Percentiles rank a stretch among this genome's conserved stretches.
Conservation (phyloP, 2,888 invertebrate genomes). For the Cryptocephalus primarius region DNA sequence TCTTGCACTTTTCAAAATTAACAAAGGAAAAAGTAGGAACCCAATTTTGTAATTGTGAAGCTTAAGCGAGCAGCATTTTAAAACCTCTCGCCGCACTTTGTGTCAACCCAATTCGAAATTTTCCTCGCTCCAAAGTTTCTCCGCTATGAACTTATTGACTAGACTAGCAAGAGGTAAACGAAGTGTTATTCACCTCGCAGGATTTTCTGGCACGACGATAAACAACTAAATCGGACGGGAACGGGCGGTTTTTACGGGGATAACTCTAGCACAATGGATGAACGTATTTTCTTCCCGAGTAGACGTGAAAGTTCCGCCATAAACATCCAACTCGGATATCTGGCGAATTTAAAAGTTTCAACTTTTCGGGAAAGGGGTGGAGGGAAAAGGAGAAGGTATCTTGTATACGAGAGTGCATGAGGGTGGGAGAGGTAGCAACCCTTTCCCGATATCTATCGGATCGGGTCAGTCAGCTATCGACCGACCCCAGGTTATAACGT, state of each 20-base stretch:
- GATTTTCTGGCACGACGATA: neutral
- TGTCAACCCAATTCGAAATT: too few relatives aligned
- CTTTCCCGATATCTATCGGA: conserved; percentile 23
- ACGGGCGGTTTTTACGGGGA: neutral
- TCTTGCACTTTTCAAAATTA: too few relatives aligned
- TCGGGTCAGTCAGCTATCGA: conserved; percentile 34
- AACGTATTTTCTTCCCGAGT: neutral
- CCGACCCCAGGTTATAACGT: conserved; percentile 10
- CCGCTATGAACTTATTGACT: too few relatives aligned
- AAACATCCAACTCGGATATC: neutral
- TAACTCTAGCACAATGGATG: neutral
- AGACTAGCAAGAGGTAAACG: neutral
- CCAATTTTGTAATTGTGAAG: too few relatives aligned
- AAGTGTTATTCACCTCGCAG: neutral
- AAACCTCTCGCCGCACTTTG: too few relatives aligned
- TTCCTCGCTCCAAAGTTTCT: too few relatives aligned
- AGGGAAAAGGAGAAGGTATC: conserved; percentile 12
- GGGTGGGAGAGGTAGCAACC: conserved; percentile 19
- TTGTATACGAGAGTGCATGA: neutral
- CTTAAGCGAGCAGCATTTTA: too few relatives aligned
- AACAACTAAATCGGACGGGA: neutral
- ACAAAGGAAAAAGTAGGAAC: too few relatives aligned
- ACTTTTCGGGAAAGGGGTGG: conserved; percentile 14
- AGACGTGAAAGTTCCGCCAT: neutral
- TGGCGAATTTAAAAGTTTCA: conserved; percentile 11